Base-by-base conservation (phyloP, 2,797 vertebrate genomes). In the Tragopan temminckii region DNA sequence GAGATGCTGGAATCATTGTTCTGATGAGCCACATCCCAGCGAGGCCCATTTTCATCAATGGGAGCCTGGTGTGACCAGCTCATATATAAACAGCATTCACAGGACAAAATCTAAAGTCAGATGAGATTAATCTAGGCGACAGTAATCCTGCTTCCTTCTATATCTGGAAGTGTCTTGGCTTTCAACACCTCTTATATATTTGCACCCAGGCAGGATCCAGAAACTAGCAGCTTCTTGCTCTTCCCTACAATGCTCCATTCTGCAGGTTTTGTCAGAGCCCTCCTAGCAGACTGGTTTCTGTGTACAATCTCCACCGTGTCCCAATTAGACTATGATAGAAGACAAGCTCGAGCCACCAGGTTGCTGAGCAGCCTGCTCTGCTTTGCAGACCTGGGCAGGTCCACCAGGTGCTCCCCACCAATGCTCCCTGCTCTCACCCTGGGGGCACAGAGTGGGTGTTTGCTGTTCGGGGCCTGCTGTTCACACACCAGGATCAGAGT, bases 391-490 rank as follows among this genome's bases (percentile, higher is more conserved):
- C 52, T 33, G 1, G 3, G 31, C 16, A 55, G 40, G 19, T 61
- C 27, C 24, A 25, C 55, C 0, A 0, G 14, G 5, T 0, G 0
- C 35, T 29, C 29, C 31, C 5, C 33, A 3, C 4, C 0, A 1
- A 79, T 1, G 13, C 9, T 75, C 21, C 10, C 17, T 0, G 0
- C 40, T 42, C 8, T 3, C 12, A 14, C 7, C 16, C 31, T 25
- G 12, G 53, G 23, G 70, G 21, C 12, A 35, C 11, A 17, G 42
- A 35, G 29, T 13, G n/a, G 1, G 4, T 24, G 10, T 50, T 42
- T 59, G 58, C 50, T 68, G 25, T 70, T 42, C 1, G 0, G 20
- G 2, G 45, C 38, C 45, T 1, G 1, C 33, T 53, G 43, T 20
- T n/a, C 5, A 1, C 36, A 63, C 53, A 40, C 58, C 35, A 31